Evolutionary conservation across 92 coral and sea anemone genomes (phyloP).

Genomic region (Paragorgia papillata): DNA sequence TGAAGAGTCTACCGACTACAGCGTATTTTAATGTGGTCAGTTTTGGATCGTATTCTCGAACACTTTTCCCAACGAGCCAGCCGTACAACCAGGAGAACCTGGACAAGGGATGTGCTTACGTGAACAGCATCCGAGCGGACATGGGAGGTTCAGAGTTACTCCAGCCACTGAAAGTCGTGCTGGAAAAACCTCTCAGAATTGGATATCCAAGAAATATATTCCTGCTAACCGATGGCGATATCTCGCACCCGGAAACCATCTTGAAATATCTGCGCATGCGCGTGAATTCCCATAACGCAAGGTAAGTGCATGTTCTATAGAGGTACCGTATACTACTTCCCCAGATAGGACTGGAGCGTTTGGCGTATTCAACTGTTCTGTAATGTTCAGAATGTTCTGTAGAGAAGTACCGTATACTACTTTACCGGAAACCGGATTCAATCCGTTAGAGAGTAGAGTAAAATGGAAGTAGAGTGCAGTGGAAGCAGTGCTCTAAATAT

Average conservation of each 20-base stretch:
- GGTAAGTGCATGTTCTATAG: conserved; percentile 63
- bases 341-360: too few species aligned
- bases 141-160: conserved; percentile 89
- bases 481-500: too few species aligned
- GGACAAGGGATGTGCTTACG: conserved; percentile 72
- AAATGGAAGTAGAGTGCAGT: too few species aligned
- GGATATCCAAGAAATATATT: conserved; percentile 77
- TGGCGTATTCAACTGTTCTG: too few species aligned
- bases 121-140: conserved; percentile 89
- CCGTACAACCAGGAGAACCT: conserved; percentile 66
- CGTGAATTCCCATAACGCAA: conserved; percentile 70
- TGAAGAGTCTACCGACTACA: conserved; percentile 84
- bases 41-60: conserved; percentile 87
- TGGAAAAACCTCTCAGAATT: conserved; percentile 80
- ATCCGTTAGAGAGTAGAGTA: too few species aligned
- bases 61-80: conserved; percentile 82
- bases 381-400: too few species aligned
- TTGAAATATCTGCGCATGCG: conserved; percentile 78
- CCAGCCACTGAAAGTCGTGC: conserved; percentile 78
- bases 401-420: too few species aligned
- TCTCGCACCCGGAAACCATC: conserved; percentile 78
- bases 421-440: too few species aligned
- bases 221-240: conserved; percentile 88
- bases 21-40: conserved; percentile 81
- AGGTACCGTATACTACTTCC: too few species aligned